A percentile compares a stretch with the other conserved stretches of the same genome.
Evolutionary conservation across 2,888 invertebrate genomes (phyloP).

Genomic region (Leptinotarsa tumamoca): DNA sequence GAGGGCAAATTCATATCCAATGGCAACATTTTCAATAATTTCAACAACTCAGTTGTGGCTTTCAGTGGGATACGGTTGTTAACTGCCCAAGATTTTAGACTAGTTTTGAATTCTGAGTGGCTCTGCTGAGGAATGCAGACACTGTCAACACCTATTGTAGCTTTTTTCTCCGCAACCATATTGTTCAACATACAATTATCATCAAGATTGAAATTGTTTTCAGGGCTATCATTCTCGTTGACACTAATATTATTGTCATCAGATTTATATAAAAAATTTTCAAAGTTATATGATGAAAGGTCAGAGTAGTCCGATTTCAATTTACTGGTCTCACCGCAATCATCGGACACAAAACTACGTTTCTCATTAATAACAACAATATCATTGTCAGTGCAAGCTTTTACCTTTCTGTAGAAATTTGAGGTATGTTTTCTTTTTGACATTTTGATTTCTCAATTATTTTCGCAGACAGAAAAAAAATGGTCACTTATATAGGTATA

Average conservation of each 20-base stretch:
- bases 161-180: neutral
- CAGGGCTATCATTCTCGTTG: neutral
- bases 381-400: neutral
- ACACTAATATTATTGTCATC: neutral
- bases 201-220: neutral
- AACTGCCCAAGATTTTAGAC: neutral
- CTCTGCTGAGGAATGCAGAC: neutral
- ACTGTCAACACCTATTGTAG: constrained; percentile 4
- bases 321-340: neutral
- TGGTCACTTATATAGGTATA: neutral
- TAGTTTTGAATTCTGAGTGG: neutral
- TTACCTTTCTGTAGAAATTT: constrained; percentile 4
- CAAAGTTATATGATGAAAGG: neutral
- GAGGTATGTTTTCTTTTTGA: neutral
- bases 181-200: constrained; percentile 3
- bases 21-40: constrained; percentile 1
- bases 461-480: neutral
- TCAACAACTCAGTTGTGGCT: neutral
- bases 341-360: neutral
- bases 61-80: neutral
- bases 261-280: neutral
- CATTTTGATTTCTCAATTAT: neutral
- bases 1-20: neutral
- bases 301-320: neutral
- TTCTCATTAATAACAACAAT: constrained; percentile 8